Conservation (phyloP, 2,113 vertebrate genomes). For the Chamaetylas fuelleborni region DNA sequence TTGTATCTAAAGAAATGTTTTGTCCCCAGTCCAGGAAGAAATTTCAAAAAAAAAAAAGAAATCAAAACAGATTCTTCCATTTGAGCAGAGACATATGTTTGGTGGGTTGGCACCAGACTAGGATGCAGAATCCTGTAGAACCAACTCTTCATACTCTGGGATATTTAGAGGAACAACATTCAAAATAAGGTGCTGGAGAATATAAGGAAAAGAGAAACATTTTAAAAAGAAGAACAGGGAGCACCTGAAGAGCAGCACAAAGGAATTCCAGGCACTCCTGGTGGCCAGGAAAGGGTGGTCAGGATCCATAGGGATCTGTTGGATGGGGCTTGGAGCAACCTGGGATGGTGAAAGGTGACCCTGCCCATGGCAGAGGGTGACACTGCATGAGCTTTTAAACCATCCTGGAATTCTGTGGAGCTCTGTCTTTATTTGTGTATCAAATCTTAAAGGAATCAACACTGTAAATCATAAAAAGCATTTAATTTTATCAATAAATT, state of each 20-base stretch:
- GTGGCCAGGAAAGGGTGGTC: background rate
- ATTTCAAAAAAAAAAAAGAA: background rate
- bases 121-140: slow-evolving; percentile 49
- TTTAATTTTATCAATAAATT: background rate
- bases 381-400: background rate
- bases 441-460: fast-evolving
- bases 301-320: background rate
- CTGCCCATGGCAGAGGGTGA: background rate
- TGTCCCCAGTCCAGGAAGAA: slow-evolving; percentile 30
- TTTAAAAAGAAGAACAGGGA: fast-evolving
- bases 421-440: background rate
- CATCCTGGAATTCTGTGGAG: background rate
- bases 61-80: slow-evolving; percentile 51
- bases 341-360: fast-evolving
- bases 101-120: slow-evolving; percentile 66
- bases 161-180: slow-evolving; percentile 60
- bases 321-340: background rate
- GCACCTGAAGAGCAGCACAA: background rate
- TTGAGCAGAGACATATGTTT: slow-evolving; percentile 68
- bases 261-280: background rate
- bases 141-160: slow-evolving; percentile 42
- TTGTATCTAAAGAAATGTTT: slow-evolving; percentile 26
- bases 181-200: slow-evolving; percentile 7
- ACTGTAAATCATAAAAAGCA: background rate
- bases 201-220: fast-evolving